A percentile compares a stretch with the other conserved stretches of the same genome.
Evolutionary conservation across 1,140 invertebrate genomes (phyloP).

Genomic region (Ostrea edulis): DNA sequence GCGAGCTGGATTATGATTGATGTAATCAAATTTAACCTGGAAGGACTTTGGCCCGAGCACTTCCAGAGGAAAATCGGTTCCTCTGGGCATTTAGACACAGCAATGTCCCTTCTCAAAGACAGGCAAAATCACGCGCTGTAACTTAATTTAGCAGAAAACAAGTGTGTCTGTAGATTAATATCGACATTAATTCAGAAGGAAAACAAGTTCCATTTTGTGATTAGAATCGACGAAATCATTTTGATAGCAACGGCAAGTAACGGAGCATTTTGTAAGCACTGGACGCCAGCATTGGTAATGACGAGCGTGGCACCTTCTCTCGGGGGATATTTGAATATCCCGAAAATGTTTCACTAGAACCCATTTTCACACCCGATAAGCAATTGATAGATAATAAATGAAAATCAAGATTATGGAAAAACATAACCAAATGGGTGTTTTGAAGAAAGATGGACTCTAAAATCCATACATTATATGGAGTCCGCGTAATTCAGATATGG

Average conservation of each 20-base stretch:
- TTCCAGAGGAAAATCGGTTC: background rate
- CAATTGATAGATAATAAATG: background rate
- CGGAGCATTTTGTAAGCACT: background rate
- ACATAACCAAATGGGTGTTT: background rate
- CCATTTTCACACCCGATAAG: background rate
- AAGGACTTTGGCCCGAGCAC: background rate
- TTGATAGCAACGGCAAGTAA: background rate
- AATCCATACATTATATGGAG: background rate
- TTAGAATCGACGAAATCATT: background rate
- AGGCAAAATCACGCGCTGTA: background rate
- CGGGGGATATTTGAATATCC: background rate
- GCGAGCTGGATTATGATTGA: conserved; percentile 1
- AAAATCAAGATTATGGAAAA: background rate
- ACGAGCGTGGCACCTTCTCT: background rate
- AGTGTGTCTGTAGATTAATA: background rate
- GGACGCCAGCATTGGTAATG: background rate
- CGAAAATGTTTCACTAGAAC: background rate
- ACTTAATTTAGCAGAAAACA: conserved; percentile 18
- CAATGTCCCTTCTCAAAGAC: background rate
- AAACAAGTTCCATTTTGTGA: background rate
- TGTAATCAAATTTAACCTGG: conserved; percentile 35
- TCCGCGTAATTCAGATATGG: background rate
- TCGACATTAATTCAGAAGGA: background rate
- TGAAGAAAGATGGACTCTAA: background rate
- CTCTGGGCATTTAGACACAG: conserved; percentile 3